Evolutionary conservation across 2,797 vertebrate species (phyloP).

Genomic region (Neoniphon sammara): DNA sequence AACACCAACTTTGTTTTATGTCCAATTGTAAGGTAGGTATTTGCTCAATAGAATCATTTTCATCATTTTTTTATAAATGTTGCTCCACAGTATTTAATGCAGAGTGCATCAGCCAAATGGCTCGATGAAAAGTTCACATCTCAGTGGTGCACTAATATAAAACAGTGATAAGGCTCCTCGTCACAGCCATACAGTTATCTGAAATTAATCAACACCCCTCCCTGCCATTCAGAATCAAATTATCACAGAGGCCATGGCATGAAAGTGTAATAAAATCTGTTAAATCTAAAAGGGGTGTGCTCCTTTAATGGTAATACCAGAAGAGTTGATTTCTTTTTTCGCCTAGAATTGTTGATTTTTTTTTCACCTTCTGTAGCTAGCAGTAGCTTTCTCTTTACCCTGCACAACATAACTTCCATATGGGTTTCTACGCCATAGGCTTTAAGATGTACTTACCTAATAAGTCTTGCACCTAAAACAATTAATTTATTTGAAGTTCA

Average conservation of each 20-base stretch:
- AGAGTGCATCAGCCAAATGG: constrained; percentile 11
- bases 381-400: constrained; percentile 35
- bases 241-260: constrained; percentile 39
- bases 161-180: constrained; percentile 55
- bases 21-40: neutral
- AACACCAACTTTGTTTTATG: neutral
- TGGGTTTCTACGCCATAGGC: constrained; percentile 10
- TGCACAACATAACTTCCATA: constrained; percentile 30
- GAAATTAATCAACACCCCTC: constrained; percentile 70
- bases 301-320: constrained; percentile 51
- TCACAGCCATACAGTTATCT: constrained; percentile 65
- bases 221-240: constrained; percentile 45
- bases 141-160: constrained; percentile 25
- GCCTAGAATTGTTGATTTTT: neutral
- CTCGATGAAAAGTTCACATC: constrained; percentile 42
- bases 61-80: neutral
- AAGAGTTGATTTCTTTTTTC: constrained; percentile 34
- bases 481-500: constrained; percentile 21
- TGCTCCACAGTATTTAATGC: neutral
- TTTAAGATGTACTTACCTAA: constrained; percentile 50
- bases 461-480: constrained; percentile 38
- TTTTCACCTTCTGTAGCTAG: constrained; percentile 38
- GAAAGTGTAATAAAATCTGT: constrained; percentile 66
- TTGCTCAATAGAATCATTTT: neutral
- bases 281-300: constrained; percentile 60